A percentile compares a stretch with the other conserved stretches of the same genome.
Evolutionary conservation across 2,113 vertebrate genomes (phyloP).

Genomic region (Pontoporia blainvillei): DNA sequence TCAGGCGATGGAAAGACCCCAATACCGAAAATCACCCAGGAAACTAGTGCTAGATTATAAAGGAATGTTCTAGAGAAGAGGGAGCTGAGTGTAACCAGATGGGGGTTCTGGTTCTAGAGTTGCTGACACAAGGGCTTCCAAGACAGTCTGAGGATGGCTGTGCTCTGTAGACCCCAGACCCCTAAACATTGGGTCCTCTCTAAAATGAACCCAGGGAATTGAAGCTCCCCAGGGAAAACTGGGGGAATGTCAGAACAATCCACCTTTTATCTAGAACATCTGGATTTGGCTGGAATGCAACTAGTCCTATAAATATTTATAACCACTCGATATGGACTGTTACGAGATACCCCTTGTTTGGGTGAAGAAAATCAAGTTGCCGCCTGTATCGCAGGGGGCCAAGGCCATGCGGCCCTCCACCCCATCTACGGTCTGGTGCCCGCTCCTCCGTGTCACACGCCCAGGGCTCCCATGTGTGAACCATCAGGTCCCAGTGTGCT

Average conservation of each 20-base stretch:
- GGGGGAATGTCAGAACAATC: neutral
- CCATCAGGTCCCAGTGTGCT: neutral
- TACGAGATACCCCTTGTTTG: accelerated
- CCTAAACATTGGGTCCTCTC: neutral
- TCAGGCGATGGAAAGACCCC: neutral
- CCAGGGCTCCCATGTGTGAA: neutral
- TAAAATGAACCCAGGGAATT: too few relatives aligned
- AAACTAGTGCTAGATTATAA: neutral
- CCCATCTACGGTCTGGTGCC: accelerated
- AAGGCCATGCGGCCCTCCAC: too few relatives aligned
- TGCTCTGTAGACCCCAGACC: accelerated
- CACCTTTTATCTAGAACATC: neutral
- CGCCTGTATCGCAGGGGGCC: neutral
- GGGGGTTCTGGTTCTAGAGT: neutral
- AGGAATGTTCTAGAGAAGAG: neutral
- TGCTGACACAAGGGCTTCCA: neutral
- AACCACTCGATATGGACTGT: too few relatives aligned
- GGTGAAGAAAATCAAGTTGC: neutral
- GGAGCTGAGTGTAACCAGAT: neutral
- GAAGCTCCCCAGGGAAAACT: neutral
- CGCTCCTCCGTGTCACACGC: neutral
- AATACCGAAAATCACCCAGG: neutral
- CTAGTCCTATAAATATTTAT: neutral
- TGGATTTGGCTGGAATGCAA: neutral
- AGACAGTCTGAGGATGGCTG: neutral